phyloP scores from a whole-genome alignment of 92 coral and sea anemone species.

The Epizoanthus stellaris region DNA sequence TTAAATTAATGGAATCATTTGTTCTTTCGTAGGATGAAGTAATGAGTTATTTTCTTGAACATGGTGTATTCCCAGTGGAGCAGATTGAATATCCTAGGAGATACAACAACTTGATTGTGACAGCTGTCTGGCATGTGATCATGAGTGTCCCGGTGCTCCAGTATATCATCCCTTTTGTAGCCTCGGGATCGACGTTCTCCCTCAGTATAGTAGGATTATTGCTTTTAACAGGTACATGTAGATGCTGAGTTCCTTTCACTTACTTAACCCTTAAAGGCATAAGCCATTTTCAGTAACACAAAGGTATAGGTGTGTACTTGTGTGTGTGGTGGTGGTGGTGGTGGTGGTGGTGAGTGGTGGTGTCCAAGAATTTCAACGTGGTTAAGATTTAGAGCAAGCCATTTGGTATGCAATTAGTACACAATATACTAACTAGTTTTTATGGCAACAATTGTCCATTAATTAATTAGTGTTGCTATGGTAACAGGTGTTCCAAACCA shows the following conservation, averaged over 20 bases:
- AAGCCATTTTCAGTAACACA: too few relatives aligned
- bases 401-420: too few relatives aligned
- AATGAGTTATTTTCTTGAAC: slow-evolving; percentile 79
- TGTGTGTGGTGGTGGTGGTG: too few relatives aligned
- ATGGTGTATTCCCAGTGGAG: slow-evolving; percentile 83
- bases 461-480: too few relatives aligned
- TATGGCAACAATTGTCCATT: too few relatives aligned
- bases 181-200: slow-evolving; percentile 68
- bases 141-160: slow-evolving; percentile 69
- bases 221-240: slow-evolving; percentile 67
- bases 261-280: background rate
- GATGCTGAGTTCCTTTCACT: background rate
- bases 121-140: slow-evolving; percentile 67
- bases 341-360: too few relatives aligned
- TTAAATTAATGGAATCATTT: background rate
- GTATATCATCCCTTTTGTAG: slow-evolving; percentile 61
- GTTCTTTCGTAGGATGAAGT: slow-evolving; percentile 70
- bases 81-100: slow-evolving; percentile 74
- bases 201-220: slow-evolving; percentile 54
- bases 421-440: too few relatives aligned
- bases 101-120: slow-evolving; percentile 62
- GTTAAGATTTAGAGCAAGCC: too few relatives aligned
- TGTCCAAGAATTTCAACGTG: too few relatives aligned
- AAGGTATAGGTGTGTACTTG: too few relatives aligned
- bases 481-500: too few relatives aligned